Evolutionary conservation across 2,797 vertebrate species (phyloP), one percentile per base, ranked within the genome.

Genomic region (Falco columbarius): DNA sequence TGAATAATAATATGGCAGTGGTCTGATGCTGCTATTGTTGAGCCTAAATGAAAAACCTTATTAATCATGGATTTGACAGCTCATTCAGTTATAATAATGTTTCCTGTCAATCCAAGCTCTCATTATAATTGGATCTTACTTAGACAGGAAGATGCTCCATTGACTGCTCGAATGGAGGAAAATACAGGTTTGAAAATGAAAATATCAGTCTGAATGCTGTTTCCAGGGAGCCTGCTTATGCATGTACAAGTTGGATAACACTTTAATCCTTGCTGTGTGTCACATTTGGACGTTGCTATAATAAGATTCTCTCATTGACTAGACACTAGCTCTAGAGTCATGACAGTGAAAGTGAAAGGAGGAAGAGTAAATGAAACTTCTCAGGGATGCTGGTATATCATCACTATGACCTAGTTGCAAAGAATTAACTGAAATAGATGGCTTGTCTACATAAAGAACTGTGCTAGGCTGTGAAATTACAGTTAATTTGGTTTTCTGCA

Each of bases 21-120:
- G 49, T 81, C 81, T 96, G 96, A 97, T 94, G 90, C 86, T 96
- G 84, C 94, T 93, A 87, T 90, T 96, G 97, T 97, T 98, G 97
- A 98, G 95, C 90, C 88, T 95, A 97, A 97, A 93, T 96, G 94
- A 90, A 96, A 94, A 96, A 92, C 77, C 86, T 95, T 97, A 97
- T 97, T 98, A 97, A 97, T 98, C 97, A 98, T 94, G 95, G 71
- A 96, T 98, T 97, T 98, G 97, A 98, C 97, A 97, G 95, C 93
- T 95, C 95, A 96, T 97, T 97, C 96, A 96, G 93, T 89, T 91
- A 92, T 92, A 93, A 93, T 91, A 97, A 97, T 97, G 93, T 95
- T 97, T 90, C 73, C 88, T 96, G 88, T 97, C 96, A 97, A 86
- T 97, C 96, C 81, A 92, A 93, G 71, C 46, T 86, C 94, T 95